Conservation (phyloP, 1,140 invertebrate genomes). For the Heliothis virescens region DNA sequence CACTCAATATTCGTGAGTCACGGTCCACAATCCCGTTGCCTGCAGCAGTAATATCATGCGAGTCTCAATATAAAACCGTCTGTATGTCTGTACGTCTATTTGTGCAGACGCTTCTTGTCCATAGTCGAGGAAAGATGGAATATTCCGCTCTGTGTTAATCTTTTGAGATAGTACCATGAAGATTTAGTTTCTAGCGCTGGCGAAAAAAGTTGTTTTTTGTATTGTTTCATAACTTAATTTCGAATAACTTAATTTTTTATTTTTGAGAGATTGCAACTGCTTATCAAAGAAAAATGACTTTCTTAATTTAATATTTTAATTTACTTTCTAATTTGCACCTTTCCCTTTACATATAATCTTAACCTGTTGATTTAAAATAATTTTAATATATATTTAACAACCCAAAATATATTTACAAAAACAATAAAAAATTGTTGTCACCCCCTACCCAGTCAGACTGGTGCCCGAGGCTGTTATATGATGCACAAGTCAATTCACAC, state of each 20-base stretch:
- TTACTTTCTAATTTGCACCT: no score
- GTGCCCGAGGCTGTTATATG: constrained; percentile 70
- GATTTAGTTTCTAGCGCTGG: no score
- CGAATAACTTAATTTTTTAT: no score
- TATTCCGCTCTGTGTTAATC: not conserved
- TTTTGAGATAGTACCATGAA: not conserved
- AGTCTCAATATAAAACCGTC: constrained; percentile 24
- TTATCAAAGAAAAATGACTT: no score
- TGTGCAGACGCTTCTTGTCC: not conserved
- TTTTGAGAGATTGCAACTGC: no score
- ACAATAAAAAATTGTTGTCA: constrained; percentile 55
- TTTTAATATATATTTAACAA: no score
- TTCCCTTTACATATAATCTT: no score
- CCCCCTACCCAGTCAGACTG: constrained; percentile 59
- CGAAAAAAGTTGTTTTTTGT: no score
- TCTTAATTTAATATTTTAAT: no score
- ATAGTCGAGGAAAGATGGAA: not conserved
- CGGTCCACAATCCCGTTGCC: not conserved
- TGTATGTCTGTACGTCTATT: not conserved
- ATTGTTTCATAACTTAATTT: no score
- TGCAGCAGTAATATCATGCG: constrained; percentile 30
- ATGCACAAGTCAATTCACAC: constrained; percentile 73
- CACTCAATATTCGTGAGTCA: constrained; percentile 19
- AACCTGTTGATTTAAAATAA: no score
- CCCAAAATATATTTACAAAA: not conserved